These are phyloP conservation scores for Lota lota DNA, from an alignment of 2,113 vertebrate genomes.

Conservation along the genomic window DNA sequence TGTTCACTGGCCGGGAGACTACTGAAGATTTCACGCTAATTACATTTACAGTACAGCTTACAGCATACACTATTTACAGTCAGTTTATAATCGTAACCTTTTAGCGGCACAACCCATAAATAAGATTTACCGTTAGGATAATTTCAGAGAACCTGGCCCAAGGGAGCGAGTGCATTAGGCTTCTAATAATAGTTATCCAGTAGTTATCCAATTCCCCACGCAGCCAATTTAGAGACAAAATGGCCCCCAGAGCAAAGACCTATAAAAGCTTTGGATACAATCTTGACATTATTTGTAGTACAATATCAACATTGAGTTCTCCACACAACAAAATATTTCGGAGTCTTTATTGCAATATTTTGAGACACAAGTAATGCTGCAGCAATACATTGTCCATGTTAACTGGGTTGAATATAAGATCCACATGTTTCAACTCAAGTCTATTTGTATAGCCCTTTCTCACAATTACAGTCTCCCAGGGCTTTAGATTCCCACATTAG, in stretches of 20 bases:
- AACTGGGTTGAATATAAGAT: no score
- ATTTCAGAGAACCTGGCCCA: slow-evolving; percentile 27
- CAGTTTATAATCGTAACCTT: slow-evolving; percentile 47
- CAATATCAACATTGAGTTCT: no score
- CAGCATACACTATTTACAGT: not conserved
- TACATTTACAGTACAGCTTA: not conserved
- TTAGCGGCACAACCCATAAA: slow-evolving; percentile 33
- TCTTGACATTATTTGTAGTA: not conserved
- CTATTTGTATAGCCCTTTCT: no score
- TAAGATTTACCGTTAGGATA: slow-evolving; percentile 42
- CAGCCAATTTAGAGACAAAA: slow-evolving; percentile 18
- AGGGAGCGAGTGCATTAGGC: slow-evolving; percentile 42
- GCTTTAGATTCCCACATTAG: no score
- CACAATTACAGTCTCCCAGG: no score
- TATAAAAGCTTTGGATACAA: not conserved
- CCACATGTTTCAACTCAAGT: no score
- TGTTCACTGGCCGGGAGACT: not conserved
- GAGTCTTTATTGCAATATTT: no score
- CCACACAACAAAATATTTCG: no score
- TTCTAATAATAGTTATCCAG: slow-evolving; percentile 48
- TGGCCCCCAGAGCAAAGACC: slow-evolving; percentile 17
- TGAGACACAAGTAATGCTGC: no score
- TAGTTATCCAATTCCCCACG: slow-evolving; percentile 24
- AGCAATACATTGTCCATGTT: no score
- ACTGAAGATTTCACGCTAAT: not conserved